Percentiles rank a stretch among this genome's conserved stretches.
Conservation (phyloP, 2,113 vertebrate species). For the Ptychochromis oligacanthus region DNA sequence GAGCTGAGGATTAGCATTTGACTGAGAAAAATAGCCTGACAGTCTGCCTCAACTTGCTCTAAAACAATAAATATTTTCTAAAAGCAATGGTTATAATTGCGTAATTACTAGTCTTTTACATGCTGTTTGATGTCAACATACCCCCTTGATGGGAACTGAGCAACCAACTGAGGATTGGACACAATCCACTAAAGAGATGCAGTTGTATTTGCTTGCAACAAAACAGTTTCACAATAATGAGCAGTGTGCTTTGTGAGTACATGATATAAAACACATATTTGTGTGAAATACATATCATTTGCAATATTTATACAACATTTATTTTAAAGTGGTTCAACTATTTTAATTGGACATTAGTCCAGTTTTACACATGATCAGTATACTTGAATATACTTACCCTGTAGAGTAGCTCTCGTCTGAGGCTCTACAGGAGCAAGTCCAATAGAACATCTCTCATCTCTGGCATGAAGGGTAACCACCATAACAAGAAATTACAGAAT, state of each 20-base stretch:
- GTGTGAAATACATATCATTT: background rate
- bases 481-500: background rate
- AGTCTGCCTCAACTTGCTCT: slow-evolving; percentile 18
- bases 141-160: background rate
- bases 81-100: slow-evolving; percentile 26
- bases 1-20: slow-evolving; percentile 40
- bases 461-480: background rate
- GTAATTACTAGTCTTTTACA: slow-evolving; percentile 14
- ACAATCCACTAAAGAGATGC: background rate
- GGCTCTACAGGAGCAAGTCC: too few species aligned
- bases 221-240: background rate
- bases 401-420: background rate
- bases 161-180: background rate
- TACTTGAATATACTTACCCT: background rate
- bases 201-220: background rate
- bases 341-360: background rate
- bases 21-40: slow-evolving; percentile 22
- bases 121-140: slow-evolving; percentile 30
- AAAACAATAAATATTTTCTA: slow-evolving; percentile 41
- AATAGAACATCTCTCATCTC: background rate
- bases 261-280: background rate
- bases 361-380: background rate
- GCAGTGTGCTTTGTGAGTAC: background rate
- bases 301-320: background rate
- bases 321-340: background rate